Base-by-base conservation (phyloP, 2,113 vertebrate genomes). In the Aptenodytes patagonicus region DNA sequence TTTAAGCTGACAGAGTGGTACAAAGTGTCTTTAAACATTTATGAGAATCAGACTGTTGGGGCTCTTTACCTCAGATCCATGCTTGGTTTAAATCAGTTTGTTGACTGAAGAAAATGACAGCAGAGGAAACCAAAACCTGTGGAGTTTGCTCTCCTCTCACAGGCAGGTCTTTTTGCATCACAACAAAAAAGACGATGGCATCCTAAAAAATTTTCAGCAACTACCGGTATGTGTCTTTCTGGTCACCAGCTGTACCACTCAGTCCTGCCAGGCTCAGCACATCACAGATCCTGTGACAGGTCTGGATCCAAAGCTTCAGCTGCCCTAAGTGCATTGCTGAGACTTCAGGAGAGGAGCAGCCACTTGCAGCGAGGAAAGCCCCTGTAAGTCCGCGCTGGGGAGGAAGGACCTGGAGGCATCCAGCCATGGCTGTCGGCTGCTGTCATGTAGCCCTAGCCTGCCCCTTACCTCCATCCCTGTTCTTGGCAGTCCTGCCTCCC, bases 1-100 rank as follows among this genome's bases (percentile, higher is more conserved):
- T 96, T 93, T 93, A 95, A 90, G 61, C 52, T 90, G 84, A 82
- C 11, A 22, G 84, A 94, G 51, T 68, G 64, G 73, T 85, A 75
- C 81, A 75, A 89, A 77, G 17, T 68, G 38, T 60, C 70, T 73
- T 94, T 90, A 94, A 94, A 92, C 62, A 90, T 94, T 96, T 93
- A 95, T 83, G 47, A 93, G 70, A 92, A 92, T 79, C 44, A 70
- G 78, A 46, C 85, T 93, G 36, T n/a, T 85, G 82, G 47, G 75
- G 73, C 11, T 95, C 25, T 82, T 90, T 87, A 89, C 51, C 87
- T 95, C 73, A 94, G 61, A 71, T 79, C 49, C 15, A 60, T 6
- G n/a, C 90, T 88, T 96, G 40, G 54, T 83, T 93, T 91, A 95
- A 82, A 87, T 60, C 70, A 42, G 38, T 91, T 91, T 38, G n/a